phyloP scores from a whole-genome alignment of 2,113 vertebrate species.

The Trematocara stigmaticum region DNA sequence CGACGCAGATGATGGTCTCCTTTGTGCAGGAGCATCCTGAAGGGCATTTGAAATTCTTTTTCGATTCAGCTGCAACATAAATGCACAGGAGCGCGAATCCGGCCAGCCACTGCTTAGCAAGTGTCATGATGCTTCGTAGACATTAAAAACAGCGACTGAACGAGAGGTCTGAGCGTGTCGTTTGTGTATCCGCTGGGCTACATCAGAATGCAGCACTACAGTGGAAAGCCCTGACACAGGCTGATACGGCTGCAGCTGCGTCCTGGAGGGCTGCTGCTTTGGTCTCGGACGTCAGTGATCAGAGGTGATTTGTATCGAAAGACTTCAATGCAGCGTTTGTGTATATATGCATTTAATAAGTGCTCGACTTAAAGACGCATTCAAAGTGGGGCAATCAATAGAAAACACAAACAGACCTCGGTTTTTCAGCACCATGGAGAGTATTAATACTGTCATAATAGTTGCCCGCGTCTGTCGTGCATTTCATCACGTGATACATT shows the following conservation, averaged over 20 bases:
- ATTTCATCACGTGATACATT: neutral
- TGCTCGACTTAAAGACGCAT: neutral
- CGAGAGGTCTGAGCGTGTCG: neutral
- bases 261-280: slow-evolving; percentile 39
- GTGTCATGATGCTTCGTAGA: slow-evolving; percentile 47
- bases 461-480: neutral
- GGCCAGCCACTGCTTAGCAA: neutral
- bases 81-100: slow-evolving; percentile 40
- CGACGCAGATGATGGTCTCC: slow-evolving; percentile 91
- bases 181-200: slow-evolving; percentile 20
- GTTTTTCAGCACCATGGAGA: neutral
- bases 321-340: neutral
- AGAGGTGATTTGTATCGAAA: neutral
- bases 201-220: slow-evolving; percentile 43
- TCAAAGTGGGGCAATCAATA: neutral
- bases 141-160: neutral
- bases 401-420: neutral
- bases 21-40: slow-evolving; percentile 89
- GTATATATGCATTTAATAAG: neutral
- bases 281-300: slow-evolving; percentile 2
- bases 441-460: neutral
- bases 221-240: slow-evolving; percentile 55
- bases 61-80: slow-evolving; percentile 48
- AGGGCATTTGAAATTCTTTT: slow-evolving; percentile 80
- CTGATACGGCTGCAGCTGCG: slow-evolving; percentile 66